phyloP scores from a whole-genome alignment of 2,888 invertebrate species.

The Antheraea assamensis region DNA sequence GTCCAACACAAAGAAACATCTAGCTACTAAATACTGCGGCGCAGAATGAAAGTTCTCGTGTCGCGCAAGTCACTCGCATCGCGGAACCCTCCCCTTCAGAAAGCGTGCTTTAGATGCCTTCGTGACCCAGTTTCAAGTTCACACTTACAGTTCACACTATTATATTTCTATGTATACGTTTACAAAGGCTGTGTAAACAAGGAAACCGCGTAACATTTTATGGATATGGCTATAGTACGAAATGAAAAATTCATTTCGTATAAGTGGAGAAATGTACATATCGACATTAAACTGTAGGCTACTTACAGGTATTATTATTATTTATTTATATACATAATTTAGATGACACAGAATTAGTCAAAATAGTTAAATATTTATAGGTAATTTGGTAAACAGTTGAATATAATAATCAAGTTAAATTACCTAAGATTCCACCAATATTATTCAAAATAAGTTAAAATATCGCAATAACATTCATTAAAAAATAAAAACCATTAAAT shows the following conservation, averaged over 20 bases:
- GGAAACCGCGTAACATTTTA: neutral
- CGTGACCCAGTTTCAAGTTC: constrained; percentile 61
- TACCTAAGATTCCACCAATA: no score
- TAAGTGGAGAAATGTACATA: no score
- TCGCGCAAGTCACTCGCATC: constrained; percentile 34
- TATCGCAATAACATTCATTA: no score
- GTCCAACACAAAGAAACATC: constrained; percentile 14
- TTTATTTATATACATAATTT: no score
- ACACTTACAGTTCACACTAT: constrained; percentile 46
- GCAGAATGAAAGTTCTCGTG: constrained; percentile 34
- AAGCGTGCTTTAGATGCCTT: constrained; percentile 45
- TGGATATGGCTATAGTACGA: neutral
- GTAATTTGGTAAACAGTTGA: no score
- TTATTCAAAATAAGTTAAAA: no score
- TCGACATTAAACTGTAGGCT: no score
- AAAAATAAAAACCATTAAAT: no score
- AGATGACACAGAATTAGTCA: no score
- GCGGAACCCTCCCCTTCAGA: constrained; percentile 36
- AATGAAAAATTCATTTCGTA: neutral
- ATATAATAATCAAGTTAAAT: no score
- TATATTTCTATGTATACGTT: constrained; percentile 39
- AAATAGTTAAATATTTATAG: no score
- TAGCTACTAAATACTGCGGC: constrained; percentile 30
- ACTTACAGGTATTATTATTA: no score
- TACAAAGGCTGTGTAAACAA: constrained; percentile 7